Base-by-base conservation (phyloP, 2,113 vertebrate genomes). In the Trogon surrucura region DNA sequence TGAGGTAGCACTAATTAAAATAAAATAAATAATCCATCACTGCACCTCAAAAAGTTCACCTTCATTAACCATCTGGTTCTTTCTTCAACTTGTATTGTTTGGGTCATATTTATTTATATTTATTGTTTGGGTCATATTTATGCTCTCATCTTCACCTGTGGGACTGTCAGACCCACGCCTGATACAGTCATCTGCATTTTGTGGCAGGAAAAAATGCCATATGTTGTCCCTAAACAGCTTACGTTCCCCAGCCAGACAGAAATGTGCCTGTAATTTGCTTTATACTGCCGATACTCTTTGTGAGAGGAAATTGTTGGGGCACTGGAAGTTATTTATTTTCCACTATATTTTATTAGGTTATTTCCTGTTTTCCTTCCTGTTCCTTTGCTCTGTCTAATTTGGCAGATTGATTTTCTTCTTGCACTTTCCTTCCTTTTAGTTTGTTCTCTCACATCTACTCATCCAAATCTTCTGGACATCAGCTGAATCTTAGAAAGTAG, bases 321-420 rank as follows among this genome's bases (percentile, higher is more conserved):
- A 80, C 94, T 96, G 83, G 70, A 97, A 92, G 93, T 92, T 96
- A 96, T 97, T 96, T 96, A 95, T 96, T 97, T 96, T 91, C 88
- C 56, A 88, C 88, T 96, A 92, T 91, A 96, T 94, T 96, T 97
- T 96, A 96, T 89, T 93, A 84, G 95, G 91, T 87, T 96, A 77
- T 94, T 97, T 97, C 96, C 96, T 97, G 96, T 94, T 96, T 97
- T 96, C 93, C 96, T 97, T 96, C 93, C 92, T 95, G 80, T 77
- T 96, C 93, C 89, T 95, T 97, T 95, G 83, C 83, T 89, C 96
- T 95, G 93, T 96, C 96, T 93, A 91, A 92, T 95, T 95, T 95
- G 92, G 83, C 93, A 96, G 96, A 96, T 92, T 97, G 77, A 97
- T 96, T 92, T 95, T 89, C 92, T 96, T 81, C 83, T 89, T 96